These are phyloP conservation scores for Microcaecilia unicolor DNA, from an alignment of 2,797 vertebrate genomes.

Conservation along the genomic window DNA sequence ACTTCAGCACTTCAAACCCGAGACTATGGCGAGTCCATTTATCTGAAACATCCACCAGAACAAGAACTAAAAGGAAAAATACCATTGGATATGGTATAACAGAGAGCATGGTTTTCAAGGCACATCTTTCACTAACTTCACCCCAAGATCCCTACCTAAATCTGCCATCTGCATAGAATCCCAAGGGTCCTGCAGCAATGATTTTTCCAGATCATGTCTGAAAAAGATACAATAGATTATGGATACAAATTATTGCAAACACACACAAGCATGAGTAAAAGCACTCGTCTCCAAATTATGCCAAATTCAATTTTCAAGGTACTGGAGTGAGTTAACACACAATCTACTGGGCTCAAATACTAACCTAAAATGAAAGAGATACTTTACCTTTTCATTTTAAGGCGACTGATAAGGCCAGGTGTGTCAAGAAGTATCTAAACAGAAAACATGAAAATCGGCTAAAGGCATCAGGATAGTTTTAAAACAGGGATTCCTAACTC, in stretches of 20 bases:
- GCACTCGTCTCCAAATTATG: too few species aligned
- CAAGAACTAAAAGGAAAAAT: conserved; percentile 58
- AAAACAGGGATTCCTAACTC: too few species aligned
- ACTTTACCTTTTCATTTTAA: conserved; percentile 76
- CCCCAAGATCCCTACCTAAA: conserved; percentile 53
- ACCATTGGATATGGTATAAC: too few species aligned
- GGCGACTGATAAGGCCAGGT: conserved; percentile 73
- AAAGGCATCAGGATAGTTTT: too few species aligned
- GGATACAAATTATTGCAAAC: too few species aligned
- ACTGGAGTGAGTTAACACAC: too few species aligned
- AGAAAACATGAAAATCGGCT: conserved; percentile 13
- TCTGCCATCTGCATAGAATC: conserved; percentile 74
- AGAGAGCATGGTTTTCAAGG: too few species aligned
- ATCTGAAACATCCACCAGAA: conserved; percentile 82
- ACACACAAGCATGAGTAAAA: too few species aligned
- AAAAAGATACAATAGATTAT: background rate
- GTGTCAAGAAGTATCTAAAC: conserved; percentile 86
- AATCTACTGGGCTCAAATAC: too few species aligned
- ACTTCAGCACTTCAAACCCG: conserved; percentile 69
- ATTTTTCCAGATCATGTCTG: conserved; percentile 79
- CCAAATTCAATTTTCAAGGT: too few species aligned
- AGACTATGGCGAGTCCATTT: conserved; percentile 68
- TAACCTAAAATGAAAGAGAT: too few species aligned
- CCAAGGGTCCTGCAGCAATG: conserved; percentile 79
- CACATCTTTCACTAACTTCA: background rate